Evolutionary conservation across 53 echinoderm and acorn worm genomes (phyloP), one percentile per base, ranked within the genome.

Genomic region (Paracentrotus lividus): DNA sequence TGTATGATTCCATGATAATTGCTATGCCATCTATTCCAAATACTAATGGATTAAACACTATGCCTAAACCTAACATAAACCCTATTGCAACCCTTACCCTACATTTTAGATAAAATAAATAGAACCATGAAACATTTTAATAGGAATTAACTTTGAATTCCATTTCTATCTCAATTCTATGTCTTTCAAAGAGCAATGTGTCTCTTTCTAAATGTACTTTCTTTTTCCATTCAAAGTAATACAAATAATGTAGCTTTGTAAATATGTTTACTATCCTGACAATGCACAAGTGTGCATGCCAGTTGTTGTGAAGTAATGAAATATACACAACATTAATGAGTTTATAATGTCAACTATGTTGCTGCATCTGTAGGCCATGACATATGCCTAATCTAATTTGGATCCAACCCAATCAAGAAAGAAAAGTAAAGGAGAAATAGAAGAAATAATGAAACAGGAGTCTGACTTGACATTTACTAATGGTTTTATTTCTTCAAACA

Each of bases 241-340:
- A n/a, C n/a, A 1, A 40, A 75, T 18, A 76, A 23, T 72, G 38
- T 38, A 8, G 42, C 44, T 43, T n/a, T n/a, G n/a, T n/a, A n/a
- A n/a, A 77, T 44, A 23, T 77, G n/a, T 26, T 81, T 2, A n/a
- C n/a, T 81, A 14, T 47, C 27, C 24, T 81, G 24, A 1, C 45
- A 81, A 45, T 81, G 45, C 27, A 26, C n/a, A 81, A 72, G 36
- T 72, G 72, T 72, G 18, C 72, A 38, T 21, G 67, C 72, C 72
- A 40, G 40, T 38, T 72, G 72, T 20, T 69, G 0, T 38, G 32
- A 40, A 32, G 18, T 72, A 72, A 38, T 72, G 40, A 72, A 40
- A 5, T 38, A 3, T 8, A n/a, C 34, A 20, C 8, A 81, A 45
- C 81, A 81, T 81, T 47, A 81, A 81, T 81, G 81, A 2, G 16